A percentile compares a stretch with the other conserved stretches of the same genome.
Conservation (phyloP, 2,888 invertebrate genomes). For the Hypselothyrea guttata region DNA sequence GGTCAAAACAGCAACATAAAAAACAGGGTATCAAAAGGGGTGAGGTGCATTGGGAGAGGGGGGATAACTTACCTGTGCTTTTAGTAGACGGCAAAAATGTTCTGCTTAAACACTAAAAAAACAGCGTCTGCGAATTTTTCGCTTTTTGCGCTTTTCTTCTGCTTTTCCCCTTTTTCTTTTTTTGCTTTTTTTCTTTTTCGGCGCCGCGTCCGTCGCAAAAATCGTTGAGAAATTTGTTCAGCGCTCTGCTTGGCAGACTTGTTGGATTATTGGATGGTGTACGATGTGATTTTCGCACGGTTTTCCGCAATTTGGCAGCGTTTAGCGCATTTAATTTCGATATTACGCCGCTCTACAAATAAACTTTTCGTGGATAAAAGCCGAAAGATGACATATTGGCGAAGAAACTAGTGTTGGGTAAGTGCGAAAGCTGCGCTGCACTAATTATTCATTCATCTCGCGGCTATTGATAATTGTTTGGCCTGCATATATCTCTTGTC, state of each 20-base stretch:
- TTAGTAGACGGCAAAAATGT: conserved; percentile 47
- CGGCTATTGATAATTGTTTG: neutral
- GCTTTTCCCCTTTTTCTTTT: conserved; percentile 21
- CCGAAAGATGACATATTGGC: conserved; percentile 73
- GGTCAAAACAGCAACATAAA: conserved; percentile 31
- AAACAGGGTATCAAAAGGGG: conserved; percentile 11
- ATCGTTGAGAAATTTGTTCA: conserved; percentile 43
- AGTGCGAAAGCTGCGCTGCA: conserved; percentile 26
- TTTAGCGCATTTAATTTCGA: conserved; percentile 41
- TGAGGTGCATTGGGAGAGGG: conserved; percentile 14
- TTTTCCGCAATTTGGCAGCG: conserved; percentile 31
- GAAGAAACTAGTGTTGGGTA: conserved; percentile 56
- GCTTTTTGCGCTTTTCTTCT: conserved; percentile 7
- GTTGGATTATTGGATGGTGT: conserved; percentile 14
- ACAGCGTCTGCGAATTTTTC: conserved; percentile 20
- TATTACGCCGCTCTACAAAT: conserved; percentile 46
- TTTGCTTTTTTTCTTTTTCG: conserved; percentile 37
- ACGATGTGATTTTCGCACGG: conserved; percentile 18
- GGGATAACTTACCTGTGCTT: conserved; percentile 41
- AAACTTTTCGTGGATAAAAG: conserved; percentile 73
- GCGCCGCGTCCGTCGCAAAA: conserved; percentile 53
- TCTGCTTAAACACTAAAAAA: conserved; percentile 60
- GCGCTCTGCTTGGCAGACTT: conserved; percentile 21
- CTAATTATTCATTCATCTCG: neutral
- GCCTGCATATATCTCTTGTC: no score